A percentile compares a stretch with the other conserved stretches of the same genome.
Conservation (phyloP, 2,888 invertebrate species). For the Caenorhabditis panamensis region DNA sequence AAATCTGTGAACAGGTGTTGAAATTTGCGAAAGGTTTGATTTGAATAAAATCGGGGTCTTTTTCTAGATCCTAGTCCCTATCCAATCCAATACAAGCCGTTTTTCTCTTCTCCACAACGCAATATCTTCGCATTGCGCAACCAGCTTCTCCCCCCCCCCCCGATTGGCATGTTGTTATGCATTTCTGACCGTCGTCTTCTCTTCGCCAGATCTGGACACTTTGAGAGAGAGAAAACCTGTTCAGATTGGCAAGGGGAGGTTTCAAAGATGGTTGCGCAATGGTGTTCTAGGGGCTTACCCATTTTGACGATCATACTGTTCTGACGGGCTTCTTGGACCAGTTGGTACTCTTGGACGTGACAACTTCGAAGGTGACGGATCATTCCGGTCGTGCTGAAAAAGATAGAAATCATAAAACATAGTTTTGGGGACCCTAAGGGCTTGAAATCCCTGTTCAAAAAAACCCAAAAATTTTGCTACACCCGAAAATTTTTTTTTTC, state of each 20-base stretch:
- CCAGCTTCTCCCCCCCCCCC: constrained; percentile 35
- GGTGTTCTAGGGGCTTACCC: constrained; percentile 70
- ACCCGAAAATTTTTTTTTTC: too few relatives aligned
- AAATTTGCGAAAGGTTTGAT: not conserved
- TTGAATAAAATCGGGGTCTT: constrained; percentile 1
- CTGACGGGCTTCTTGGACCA: constrained; percentile 73
- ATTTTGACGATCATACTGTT: constrained; percentile 71
- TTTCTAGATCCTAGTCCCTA: too few relatives aligned
- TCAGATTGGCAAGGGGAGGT: not conserved
- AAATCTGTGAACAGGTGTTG: not conserved
- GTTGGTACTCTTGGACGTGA: constrained; percentile 75
- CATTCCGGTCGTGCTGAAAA: constrained; percentile 81
- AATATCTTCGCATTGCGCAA: constrained; percentile 42
- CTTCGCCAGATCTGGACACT: not conserved
- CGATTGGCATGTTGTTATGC: constrained; percentile 43
- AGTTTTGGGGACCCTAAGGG: too few relatives aligned
- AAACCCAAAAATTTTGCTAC: too few relatives aligned
- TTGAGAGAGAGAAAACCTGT: not conserved
- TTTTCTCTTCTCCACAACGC: constrained; percentile 23
- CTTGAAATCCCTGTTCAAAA: too few relatives aligned
- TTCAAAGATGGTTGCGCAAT: too few relatives aligned
- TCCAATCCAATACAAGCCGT: constrained; percentile 12
- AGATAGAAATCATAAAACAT: too few relatives aligned
- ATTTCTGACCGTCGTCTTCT: constrained; percentile 31
- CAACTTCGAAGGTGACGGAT: constrained; percentile 80